A percentile compares a stretch with the other conserved stretches of the same genome.
Evolutionary conservation across 1,140 invertebrate genomes (phyloP).

Genomic region (Aphelenchoides avenae): DNA sequence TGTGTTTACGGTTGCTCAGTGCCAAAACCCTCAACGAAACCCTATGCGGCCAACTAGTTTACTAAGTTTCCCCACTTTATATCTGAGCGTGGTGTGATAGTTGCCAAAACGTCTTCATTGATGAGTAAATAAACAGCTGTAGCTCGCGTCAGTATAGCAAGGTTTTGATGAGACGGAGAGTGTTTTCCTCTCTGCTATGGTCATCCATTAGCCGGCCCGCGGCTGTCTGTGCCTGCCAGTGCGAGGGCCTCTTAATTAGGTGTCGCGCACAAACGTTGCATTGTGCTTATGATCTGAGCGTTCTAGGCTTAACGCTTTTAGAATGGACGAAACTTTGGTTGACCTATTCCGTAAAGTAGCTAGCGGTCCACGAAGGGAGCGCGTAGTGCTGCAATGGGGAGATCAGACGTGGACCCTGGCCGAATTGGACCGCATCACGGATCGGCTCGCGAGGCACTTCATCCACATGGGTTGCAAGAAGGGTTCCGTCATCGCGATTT

Average conservation of each 20-base stretch:
- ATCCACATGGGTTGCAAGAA: slow-evolving; percentile 24
- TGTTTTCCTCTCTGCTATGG: not conserved
- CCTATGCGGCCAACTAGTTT: too few relatives aligned
- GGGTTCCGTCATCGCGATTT: slow-evolving; percentile 44
- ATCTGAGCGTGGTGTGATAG: too few relatives aligned
- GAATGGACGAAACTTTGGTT: slow-evolving; percentile 26
- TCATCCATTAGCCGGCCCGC: not conserved
- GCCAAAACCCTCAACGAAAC: too few relatives aligned
- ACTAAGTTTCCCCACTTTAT: too few relatives aligned
- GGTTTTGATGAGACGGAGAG: not conserved
- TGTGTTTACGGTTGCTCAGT: too few relatives aligned
- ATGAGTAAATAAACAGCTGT: too few relatives aligned
- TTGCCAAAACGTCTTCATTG: too few relatives aligned
- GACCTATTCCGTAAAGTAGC: slow-evolving; percentile 20
- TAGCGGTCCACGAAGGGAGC: slow-evolving; percentile 18
- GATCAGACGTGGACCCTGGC: slow-evolving; percentile 40
- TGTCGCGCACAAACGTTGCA: too few relatives aligned
- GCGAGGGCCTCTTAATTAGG: not conserved
- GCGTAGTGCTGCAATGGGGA: slow-evolving; percentile 35
- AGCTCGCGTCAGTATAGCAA: not conserved
- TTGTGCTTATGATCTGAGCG: too few relatives aligned
- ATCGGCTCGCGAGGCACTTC: slow-evolving; percentile 36
- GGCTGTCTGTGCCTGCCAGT: not conserved
- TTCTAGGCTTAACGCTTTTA: not conserved
- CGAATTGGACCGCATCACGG: slow-evolving; percentile 40